These are phyloP conservation scores for Lasioglossum figueresi DNA, from an alignment of 2,888 invertebrate species.

Conservation along the genomic window DNA sequence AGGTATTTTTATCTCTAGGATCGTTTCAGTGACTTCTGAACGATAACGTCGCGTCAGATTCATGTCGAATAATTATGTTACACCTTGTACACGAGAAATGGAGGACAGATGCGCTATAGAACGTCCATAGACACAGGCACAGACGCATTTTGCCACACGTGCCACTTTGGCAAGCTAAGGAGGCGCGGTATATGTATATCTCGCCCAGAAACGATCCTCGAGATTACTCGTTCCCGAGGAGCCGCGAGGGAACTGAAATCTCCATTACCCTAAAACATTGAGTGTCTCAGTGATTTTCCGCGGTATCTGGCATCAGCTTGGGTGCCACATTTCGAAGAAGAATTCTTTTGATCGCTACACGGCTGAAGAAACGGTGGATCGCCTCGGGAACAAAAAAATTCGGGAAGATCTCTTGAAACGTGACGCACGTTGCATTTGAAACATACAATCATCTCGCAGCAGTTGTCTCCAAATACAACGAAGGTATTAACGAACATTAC, in stretches of 20 bases:
- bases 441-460: not conserved
- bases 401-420: not conserved
- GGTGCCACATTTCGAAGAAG: conserved; percentile 39
- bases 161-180: conserved; percentile 53
- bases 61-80: conserved; percentile 4
- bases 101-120: not conserved
- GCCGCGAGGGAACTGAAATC: conserved; percentile 71
- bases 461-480: not conserved
- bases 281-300: conserved; percentile 66
- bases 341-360: conserved; percentile 38
- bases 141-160: conserved; percentile 41
- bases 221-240: conserved; percentile 65
- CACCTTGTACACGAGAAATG: conserved; percentile 15
- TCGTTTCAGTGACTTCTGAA: not conserved
- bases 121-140: no score
- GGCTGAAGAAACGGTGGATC: conserved; percentile 8
- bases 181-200: conserved; percentile 40
- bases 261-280: conserved; percentile 77
- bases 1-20: not conserved
- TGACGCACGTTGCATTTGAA: not conserved
- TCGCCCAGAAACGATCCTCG: conserved; percentile 59
- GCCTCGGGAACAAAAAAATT: not conserved
- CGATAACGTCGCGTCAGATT: not conserved
- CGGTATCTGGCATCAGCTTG: conserved; percentile 45
- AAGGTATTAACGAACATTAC: no score